A percentile compares a stretch with the other conserved stretches of the same genome.
phyloP scores from a whole-genome alignment of 2,888 invertebrate species.

The Oscheius sp. region DNA sequence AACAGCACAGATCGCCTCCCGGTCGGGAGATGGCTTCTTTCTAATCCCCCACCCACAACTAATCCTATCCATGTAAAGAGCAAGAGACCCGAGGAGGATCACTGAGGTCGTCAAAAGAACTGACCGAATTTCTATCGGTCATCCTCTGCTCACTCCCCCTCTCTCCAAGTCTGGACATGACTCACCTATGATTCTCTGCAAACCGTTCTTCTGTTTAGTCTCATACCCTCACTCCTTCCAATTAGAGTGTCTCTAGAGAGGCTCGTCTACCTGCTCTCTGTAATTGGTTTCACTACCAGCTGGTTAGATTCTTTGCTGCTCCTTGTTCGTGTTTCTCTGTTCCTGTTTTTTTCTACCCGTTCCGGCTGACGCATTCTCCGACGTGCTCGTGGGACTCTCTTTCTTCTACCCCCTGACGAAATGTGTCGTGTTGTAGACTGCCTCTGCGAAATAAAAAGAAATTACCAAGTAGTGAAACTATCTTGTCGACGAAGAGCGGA shows the following conservation, averaged over 20 bases:
- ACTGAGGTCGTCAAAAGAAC: too few relatives aligned
- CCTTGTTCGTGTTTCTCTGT: slow-evolving; percentile 5
- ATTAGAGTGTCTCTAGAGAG: neutral
- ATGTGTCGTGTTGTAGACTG: neutral
- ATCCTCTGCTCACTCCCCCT: too few relatives aligned
- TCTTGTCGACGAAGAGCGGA: too few relatives aligned
- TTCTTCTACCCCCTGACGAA: neutral
- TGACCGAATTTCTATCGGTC: too few relatives aligned
- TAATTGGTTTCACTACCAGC: slow-evolving; percentile 21
- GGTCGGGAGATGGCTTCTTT: neutral
- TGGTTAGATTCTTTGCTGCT: neutral
- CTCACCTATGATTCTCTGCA: too few relatives aligned
- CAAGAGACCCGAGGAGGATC: neutral
- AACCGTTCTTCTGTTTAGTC: too few relatives aligned
- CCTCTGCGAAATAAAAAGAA: too few relatives aligned
- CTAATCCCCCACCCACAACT: slow-evolving; percentile 17
- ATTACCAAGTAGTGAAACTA: too few relatives aligned
- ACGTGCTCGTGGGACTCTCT: slow-evolving; percentile 12
- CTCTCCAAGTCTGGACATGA: too few relatives aligned
- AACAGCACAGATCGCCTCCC: neutral
- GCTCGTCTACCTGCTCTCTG: slow-evolving; percentile 11
- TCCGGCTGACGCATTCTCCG: neutral
- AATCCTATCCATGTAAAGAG: neutral
- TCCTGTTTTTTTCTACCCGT: slow-evolving; percentile 7
- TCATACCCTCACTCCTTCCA: neutral